A percentile compares a stretch with the other conserved stretches of the same genome.
These are phyloP conservation scores for Nomada goodeniana DNA, from an alignment of 2,888 invertebrate species.

Conservation along the genomic window DNA sequence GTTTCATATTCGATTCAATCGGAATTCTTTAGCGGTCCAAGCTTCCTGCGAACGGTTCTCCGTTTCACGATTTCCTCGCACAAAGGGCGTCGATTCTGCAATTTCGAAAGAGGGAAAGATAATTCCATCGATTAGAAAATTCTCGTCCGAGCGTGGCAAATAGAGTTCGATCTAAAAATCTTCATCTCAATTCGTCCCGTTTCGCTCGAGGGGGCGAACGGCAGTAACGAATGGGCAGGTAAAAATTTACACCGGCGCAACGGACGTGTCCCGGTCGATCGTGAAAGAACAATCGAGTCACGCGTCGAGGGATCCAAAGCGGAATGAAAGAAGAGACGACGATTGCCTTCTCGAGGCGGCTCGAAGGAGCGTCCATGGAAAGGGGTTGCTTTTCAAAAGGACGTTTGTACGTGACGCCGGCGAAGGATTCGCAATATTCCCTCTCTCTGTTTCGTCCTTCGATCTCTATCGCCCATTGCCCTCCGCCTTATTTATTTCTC, in stretches of 20 bases:
- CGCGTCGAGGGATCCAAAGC: slow-evolving; percentile 54
- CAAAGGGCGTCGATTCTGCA: neutral
- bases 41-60: neutral
- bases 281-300: slow-evolving; percentile 66
- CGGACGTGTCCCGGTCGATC: slow-evolving; percentile 52
- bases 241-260: slow-evolving; percentile 51
- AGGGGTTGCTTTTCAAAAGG: slow-evolving; percentile 64
- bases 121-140: slow-evolving; percentile 5
- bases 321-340: slow-evolving; percentile 46
- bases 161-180: slow-evolving; percentile 3
- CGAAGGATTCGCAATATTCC: slow-evolving; percentile 61
- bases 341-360: slow-evolving; percentile 58
- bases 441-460: slow-evolving; percentile 30
- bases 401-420: slow-evolving; percentile 68
- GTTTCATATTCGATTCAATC: neutral
- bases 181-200: slow-evolving; percentile 18
- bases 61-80: neutral
- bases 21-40: neutral
- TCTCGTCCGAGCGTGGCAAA: neutral
- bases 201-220: neutral
- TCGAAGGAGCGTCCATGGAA: slow-evolving; percentile 27
- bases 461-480: slow-evolving; percentile 43
- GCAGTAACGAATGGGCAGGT: slow-evolving; percentile 40
- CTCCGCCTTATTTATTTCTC: slow-evolving; percentile 49
- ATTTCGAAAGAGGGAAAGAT: neutral